Conservation (phyloP, 2,888 invertebrate species). For the Leptura quadrifasciata region DNA sequence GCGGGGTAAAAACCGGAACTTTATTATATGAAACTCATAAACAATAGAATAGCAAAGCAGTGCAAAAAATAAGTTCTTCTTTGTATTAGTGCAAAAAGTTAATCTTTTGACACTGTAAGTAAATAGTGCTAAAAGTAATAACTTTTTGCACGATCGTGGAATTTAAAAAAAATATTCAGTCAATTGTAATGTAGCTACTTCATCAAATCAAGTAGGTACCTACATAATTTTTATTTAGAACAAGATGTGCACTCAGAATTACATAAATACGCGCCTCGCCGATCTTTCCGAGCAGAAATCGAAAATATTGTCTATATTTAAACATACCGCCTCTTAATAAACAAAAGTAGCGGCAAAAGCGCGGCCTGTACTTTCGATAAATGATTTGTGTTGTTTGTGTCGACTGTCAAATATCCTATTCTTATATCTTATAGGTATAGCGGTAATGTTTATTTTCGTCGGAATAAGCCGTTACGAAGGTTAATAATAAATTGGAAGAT, state of each 20-base stretch:
- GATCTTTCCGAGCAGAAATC: background rate
- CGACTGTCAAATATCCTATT: conserved; percentile 9
- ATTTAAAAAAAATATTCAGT: too few species aligned
- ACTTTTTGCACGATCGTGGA: too few species aligned
- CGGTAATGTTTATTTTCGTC: conserved; percentile 51
- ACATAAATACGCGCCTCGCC: background rate
- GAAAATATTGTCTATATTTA: background rate
- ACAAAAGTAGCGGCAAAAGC: background rate
- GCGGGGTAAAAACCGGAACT: too few species aligned
- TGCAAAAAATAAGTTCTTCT: too few species aligned
- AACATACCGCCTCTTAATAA: background rate
- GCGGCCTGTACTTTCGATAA: background rate
- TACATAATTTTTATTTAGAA: too few species aligned
- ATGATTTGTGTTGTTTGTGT: background rate
- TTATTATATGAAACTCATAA: too few species aligned
- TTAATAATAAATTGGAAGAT: conserved; percentile 59
- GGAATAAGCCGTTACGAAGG: conserved; percentile 52
- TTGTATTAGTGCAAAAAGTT: too few species aligned
- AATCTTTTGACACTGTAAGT: too few species aligned
- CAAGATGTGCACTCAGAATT: background rate
- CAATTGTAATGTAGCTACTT: too few species aligned
- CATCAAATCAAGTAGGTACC: too few species aligned
- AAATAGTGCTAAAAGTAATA: too few species aligned
- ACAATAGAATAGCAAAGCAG: too few species aligned
- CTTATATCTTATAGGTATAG: background rate